Percentiles rank a stretch among this genome's conserved stretches.
Conservation (phyloP, 2,113 vertebrate species). For the Chlorodrepanis virens region DNA sequence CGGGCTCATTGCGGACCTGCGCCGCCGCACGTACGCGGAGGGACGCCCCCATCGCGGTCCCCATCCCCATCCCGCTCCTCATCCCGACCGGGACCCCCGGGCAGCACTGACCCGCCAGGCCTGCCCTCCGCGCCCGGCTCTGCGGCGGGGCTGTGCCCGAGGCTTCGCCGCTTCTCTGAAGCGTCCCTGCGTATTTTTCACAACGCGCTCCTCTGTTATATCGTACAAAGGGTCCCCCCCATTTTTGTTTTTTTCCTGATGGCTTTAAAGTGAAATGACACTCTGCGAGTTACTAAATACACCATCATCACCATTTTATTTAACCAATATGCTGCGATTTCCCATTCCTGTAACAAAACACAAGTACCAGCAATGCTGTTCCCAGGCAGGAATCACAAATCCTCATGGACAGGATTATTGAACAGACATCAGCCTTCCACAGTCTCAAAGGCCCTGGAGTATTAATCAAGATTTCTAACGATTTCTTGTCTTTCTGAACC, state of each 20-base stretch:
- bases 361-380: background rate
- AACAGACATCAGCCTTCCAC: background rate
- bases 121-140: background rate
- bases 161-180: background rate
- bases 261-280: background rate
- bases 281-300: background rate
- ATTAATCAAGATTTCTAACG: background rate
- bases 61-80: background rate
- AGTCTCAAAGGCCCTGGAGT: background rate
- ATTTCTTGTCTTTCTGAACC: background rate
- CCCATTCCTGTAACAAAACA: background rate
- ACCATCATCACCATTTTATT: background rate
- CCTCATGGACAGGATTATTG: no score
- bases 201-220: background rate
- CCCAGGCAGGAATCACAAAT: background rate
- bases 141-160: background rate
- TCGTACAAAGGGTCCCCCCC: fast-evolving
- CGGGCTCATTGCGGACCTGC: conserved; percentile 56
- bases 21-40: background rate
- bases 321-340: background rate
- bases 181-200: background rate
- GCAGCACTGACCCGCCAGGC: fast-evolving
- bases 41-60: background rate
- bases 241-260: background rate
- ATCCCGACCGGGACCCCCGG: background rate